Evolutionary conservation across 2,888 invertebrate species (phyloP).

Genomic region (Amaurobius ferox): DNA sequence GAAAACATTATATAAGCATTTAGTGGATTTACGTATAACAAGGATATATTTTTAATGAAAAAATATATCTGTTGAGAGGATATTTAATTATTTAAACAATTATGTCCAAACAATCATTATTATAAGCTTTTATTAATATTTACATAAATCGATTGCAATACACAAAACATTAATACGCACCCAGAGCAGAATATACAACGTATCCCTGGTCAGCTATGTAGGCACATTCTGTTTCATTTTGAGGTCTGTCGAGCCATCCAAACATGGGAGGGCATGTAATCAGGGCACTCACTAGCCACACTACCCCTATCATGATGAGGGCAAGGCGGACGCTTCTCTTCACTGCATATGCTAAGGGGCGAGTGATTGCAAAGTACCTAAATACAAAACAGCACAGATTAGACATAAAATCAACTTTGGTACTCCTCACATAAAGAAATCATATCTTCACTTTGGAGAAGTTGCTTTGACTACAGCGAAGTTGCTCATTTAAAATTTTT

Average conservation of each 20-base stretch:
- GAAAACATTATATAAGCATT: too few relatives aligned
- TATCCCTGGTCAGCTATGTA: constrained; percentile 75
- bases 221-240: constrained; percentile 73
- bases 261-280: constrained; percentile 76
- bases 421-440: too few relatives aligned
- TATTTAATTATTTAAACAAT: too few relatives aligned
- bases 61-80: too few relatives aligned
- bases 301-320: constrained; percentile 76
- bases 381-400: not conserved
- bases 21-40: too few relatives aligned
- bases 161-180: constrained; percentile 13
- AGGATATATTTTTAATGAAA: too few relatives aligned
- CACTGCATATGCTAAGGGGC: constrained; percentile 76
- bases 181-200: constrained; percentile 76
- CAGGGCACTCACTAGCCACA: constrained; percentile 75
- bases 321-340: constrained; percentile 75
- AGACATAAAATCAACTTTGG: not conserved
- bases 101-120: too few relatives aligned
- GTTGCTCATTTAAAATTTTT: too few relatives aligned
- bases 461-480: too few relatives aligned
- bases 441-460: too few relatives aligned
- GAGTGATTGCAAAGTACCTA: constrained; percentile 76
- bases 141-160: too few relatives aligned
- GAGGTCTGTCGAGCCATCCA: constrained; percentile 75
- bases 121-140: too few relatives aligned